phyloP scores from a whole-genome alignment of 2,888 invertebrate genomes.

The Therioaphis trifolii region DNA sequence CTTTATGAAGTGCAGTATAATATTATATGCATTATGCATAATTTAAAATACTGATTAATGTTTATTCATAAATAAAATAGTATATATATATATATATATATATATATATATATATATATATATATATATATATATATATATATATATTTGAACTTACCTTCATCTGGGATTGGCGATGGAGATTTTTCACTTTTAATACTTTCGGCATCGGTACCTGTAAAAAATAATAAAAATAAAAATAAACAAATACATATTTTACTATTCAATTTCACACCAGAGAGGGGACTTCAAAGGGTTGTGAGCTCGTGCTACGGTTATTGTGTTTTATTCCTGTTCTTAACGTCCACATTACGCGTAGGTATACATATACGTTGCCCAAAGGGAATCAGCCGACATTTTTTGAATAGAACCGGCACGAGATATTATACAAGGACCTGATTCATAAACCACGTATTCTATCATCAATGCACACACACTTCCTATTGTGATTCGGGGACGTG shows the following conservation, averaged over 20 bases:
- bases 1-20: background rate
- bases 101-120: no score
- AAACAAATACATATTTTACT: background rate
- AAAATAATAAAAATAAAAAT: background rate
- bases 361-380: background rate
- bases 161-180: slow-evolving; percentile 50
- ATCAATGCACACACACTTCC: slow-evolving; percentile 26
- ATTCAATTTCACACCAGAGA: background rate
- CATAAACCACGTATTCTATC: slow-evolving; percentile 37
- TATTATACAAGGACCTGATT: slow-evolving; percentile 46
- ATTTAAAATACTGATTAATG: background rate
- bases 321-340: slow-evolving; percentile 28
- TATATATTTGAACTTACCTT: slow-evolving; percentile 8
- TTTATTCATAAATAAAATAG: no score
- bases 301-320: slow-evolving; percentile 32
- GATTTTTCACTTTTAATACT: slow-evolving; percentile 55
- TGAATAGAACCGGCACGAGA: slow-evolving; percentile 48
- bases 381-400: slow-evolving; percentile 20
- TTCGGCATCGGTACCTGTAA: slow-evolving; percentile 54
- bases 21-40: background rate
- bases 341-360: background rate
- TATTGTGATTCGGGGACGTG: slow-evolving; percentile 39
- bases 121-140: background rate
- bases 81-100: background rate
- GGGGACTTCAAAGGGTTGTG: slow-evolving; percentile 28